Conservation (phyloP, 1,140 invertebrate genomes). For the Mya arenaria region DNA sequence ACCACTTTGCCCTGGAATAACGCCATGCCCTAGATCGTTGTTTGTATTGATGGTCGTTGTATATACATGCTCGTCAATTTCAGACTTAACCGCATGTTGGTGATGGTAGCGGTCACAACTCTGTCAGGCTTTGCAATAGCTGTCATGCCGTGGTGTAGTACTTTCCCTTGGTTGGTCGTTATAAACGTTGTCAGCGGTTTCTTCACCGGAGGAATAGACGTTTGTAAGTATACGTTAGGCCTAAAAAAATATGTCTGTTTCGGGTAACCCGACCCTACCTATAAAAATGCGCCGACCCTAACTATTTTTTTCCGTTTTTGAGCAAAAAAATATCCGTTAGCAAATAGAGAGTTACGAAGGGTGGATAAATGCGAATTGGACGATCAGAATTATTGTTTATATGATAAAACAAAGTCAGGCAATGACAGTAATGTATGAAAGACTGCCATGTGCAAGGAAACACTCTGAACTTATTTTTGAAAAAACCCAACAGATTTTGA, state of each 20-base stretch:
- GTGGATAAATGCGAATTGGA: no score
- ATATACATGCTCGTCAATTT: not conserved
- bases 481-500: no score
- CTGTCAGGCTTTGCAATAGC: slow-evolving; percentile 55
- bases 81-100: slow-evolving; percentile 58
- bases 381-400: not conserved
- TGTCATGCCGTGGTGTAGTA: slow-evolving; percentile 59
- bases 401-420: not conserved
- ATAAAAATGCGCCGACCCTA: not conserved
- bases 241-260: no score
- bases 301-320: not conserved
- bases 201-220: slow-evolving; percentile 72
- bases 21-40: not conserved
- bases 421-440: not conserved
- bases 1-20: not conserved
- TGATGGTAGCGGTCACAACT: slow-evolving; percentile 53
- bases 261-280: not conserved
- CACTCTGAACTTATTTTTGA: no score
- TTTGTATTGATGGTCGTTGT: not conserved
- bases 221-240: slow-evolving; percentile 62
- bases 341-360: no score
- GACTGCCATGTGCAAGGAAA: no score
- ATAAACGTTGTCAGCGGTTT: slow-evolving; percentile 47
- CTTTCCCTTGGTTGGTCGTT: slow-evolving; percentile 53
- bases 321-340: no score